Conservation (phyloP, 2,888 invertebrate species). For the Trisateles emortualis region DNA sequence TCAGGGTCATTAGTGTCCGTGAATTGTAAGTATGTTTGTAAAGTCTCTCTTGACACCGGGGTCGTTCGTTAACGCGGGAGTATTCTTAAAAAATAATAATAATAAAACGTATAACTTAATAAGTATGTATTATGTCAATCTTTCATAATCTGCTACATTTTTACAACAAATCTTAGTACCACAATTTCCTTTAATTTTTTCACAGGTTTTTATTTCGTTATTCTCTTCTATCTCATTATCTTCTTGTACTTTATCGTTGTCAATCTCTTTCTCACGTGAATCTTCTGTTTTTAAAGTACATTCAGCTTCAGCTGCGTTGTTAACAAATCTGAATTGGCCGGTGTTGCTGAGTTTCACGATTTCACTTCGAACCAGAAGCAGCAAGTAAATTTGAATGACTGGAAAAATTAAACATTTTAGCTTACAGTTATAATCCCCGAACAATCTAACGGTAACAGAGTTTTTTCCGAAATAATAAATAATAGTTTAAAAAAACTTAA, state of each 20-base stretch:
- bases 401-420: constrained; percentile 15
- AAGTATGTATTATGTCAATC: not conserved
- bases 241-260: not conserved
- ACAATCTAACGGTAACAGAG: no score
- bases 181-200: not conserved
- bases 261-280: not conserved
- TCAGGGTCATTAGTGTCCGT: no score
- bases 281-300: constrained; percentile 7
- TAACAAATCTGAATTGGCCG: constrained; percentile 22
- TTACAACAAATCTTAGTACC: not conserved
- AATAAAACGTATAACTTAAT: no score
- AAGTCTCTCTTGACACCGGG: no score
- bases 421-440: no score
- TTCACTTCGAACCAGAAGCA: constrained; percentile 40
- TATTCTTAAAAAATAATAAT: no score
- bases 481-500: no score
- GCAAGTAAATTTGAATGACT: constrained; percentile 36
- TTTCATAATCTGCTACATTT: not conserved
- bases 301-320: constrained; percentile 24
- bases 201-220: not conserved
- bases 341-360: constrained; percentile 29
- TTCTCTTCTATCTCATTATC: not conserved
- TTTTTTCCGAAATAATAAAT: no score
- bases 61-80: no score
- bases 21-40: no score